phyloP scores from a whole-genome alignment of 1,140 invertebrate species.

The Leptopilina clavipes region DNA sequence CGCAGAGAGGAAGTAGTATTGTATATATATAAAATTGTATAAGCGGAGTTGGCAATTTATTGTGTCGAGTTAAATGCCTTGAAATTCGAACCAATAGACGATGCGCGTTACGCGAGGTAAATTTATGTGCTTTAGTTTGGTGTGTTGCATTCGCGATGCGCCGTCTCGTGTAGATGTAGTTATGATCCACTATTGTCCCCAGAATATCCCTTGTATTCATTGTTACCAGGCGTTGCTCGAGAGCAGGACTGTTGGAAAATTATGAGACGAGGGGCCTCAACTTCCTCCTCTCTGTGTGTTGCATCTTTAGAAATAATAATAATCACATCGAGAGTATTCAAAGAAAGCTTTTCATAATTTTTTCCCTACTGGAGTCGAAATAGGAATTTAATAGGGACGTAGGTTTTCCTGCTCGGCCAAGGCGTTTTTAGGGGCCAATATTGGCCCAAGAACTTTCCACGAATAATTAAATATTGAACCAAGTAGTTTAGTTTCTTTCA shows the following conservation, averaged over 20 bases:
- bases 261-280: conserved; percentile 21
- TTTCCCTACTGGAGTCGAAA: too few species aligned
- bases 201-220: conserved; percentile 31
- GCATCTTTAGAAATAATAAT: too few species aligned
- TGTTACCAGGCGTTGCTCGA: conserved; percentile 6
- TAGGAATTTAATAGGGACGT: too few species aligned
- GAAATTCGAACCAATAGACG: conserved; percentile 33
- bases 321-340: too few species aligned
- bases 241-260: conserved; percentile 21
- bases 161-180: conserved; percentile 17
- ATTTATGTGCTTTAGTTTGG: conserved; percentile 16
- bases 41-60: conserved; percentile 7
- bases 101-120: conserved; percentile 22
- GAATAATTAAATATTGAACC: too few species aligned
- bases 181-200: conserved; percentile 29
- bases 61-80: conserved; percentile 32
- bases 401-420: too few species aligned
- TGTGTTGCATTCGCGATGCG: conserved; percentile 14
- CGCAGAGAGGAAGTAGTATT: background rate
- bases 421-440: too few species aligned
- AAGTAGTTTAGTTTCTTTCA: too few species aligned
- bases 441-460: too few species aligned
- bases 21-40: conserved; percentile 21
- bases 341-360: too few species aligned
- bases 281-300: background rate